These are phyloP conservation scores for Sebastes flavidus DNA, from an alignment of 2,797 vertebrate species.

Conservation along the genomic window DNA sequence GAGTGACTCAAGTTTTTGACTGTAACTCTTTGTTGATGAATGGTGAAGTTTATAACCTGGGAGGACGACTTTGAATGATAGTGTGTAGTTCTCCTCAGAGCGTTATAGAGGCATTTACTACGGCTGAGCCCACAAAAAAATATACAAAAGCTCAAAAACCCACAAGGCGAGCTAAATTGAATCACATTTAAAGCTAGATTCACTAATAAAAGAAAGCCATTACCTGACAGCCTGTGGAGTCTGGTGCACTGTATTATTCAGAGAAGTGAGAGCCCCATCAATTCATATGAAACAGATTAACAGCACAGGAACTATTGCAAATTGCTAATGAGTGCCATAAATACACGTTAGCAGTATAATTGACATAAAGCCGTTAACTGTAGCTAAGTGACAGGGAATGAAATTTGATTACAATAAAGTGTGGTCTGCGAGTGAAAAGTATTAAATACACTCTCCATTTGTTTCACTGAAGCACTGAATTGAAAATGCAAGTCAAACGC, in stretches of 20 bases:
- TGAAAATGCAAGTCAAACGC: background rate
- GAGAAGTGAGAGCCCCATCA: constrained; percentile 42
- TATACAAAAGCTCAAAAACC: constrained; percentile 14
- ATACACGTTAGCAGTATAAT: constrained; percentile 47
- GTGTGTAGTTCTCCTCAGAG: background rate
- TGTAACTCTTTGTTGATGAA: constrained; percentile 20
- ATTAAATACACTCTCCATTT: constrained; percentile 1
- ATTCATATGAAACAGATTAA: constrained; percentile 54
- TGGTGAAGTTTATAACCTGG: constrained; percentile 15
- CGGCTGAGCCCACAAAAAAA: background rate
- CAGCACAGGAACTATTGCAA: constrained; percentile 49
- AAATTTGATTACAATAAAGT: constrained; percentile 50
- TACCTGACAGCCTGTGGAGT: constrained; percentile 53
- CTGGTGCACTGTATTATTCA: constrained; percentile 42
- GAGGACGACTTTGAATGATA: constrained; percentile 14
- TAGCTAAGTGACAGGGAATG: constrained; percentile 44
- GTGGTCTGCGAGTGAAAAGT: constrained; percentile 9
- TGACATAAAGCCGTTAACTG: constrained; percentile 52
- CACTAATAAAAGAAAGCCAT: constrained; percentile 57
- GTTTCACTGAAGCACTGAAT: background rate
- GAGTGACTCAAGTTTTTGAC: constrained; percentile 25
- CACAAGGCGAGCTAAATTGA: constrained; percentile 28
- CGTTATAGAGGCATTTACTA: constrained; percentile 4
- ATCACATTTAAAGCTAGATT: constrained; percentile 46
- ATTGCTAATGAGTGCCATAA: constrained; percentile 54